These are phyloP conservation scores for Ptychadena robeensis DNA, from an alignment of 2,797 vertebrate species.

Conservation along the genomic window DNA sequence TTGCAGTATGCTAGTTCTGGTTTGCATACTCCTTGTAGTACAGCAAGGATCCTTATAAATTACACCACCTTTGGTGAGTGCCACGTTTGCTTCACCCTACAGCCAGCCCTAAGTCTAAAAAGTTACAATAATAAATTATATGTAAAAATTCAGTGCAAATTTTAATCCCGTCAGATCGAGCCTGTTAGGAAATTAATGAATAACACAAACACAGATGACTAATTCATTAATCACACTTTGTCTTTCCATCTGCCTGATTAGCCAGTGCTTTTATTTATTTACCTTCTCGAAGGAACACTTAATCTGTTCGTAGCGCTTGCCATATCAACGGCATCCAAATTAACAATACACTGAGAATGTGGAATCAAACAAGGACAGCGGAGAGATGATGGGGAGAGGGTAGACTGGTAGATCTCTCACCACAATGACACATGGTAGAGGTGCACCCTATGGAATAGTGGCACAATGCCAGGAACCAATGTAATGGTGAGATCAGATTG, in stretches of 20 bases:
- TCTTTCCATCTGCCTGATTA: constrained; percentile 47
- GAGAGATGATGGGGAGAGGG: background rate
- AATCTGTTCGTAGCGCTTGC: constrained; percentile 43
- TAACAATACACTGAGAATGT: constrained; percentile 39
- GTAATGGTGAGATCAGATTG: background rate
- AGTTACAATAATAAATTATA: background rate
- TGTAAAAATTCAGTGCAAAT: background rate
- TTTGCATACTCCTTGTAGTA: background rate
- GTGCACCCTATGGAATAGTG: background rate
- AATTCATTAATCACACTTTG: constrained; percentile 52
- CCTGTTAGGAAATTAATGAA: constrained; percentile 28
- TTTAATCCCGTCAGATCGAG: constrained; percentile 5
- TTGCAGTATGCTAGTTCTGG: background rate
- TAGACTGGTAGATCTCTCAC: background rate
- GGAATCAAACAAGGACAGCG: constrained; percentile 37
- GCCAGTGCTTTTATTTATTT: constrained; percentile 54
- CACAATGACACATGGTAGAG: background rate
- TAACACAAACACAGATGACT: constrained; percentile 31
- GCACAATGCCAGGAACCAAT: background rate
- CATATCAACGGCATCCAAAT: constrained; percentile 47
- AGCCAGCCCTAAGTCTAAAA: background rate
- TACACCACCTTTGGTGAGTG: background rate
- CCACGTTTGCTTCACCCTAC: background rate
- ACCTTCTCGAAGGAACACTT: constrained; percentile 53
- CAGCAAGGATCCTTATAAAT: background rate